These are phyloP conservation scores for Micromesistius poutassou DNA, from an alignment of 2,797 vertebrate species.

Conservation along the genomic window DNA sequence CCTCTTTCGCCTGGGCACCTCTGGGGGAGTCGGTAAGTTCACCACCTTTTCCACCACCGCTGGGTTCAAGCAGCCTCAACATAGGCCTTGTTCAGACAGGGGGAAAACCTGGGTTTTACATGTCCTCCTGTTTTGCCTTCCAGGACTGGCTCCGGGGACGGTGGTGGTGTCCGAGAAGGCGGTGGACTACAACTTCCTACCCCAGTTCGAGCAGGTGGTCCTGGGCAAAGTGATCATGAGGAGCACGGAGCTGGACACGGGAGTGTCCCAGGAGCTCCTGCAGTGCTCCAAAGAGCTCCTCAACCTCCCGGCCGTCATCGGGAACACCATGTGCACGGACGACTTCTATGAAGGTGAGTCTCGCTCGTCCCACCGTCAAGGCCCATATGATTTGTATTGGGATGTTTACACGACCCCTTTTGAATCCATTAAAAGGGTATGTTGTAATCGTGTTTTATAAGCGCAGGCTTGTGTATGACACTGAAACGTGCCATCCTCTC, in stretches of 20 bases:
- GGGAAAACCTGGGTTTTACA: not conserved
- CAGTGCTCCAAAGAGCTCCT: constrained; percentile 75
- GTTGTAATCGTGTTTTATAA: too few species aligned
- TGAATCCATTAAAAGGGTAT: too few species aligned
- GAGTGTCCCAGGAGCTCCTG: constrained; percentile 74
- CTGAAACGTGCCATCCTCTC: constrained; percentile 1
- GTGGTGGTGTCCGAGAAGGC: constrained; percentile 82
- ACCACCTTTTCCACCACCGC: not conserved
- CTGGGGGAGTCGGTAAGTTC: constrained; percentile 81
- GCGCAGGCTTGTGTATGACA: too few species aligned
- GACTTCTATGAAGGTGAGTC: constrained; percentile 87
- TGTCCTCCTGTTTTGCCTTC: not conserved
- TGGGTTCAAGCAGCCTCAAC: too few species aligned
- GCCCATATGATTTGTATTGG: not conserved
- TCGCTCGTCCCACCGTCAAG: not conserved
- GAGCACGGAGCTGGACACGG: constrained; percentile 82
- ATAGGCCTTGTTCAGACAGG: not conserved
- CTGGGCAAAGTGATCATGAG: constrained; percentile 79
- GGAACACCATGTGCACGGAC: constrained; percentile 85
- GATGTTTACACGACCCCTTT: too few species aligned
- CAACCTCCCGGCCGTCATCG: constrained; percentile 71
- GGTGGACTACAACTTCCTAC: constrained; percentile 79
- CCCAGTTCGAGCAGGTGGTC: constrained; percentile 82
- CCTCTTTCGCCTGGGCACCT: constrained; percentile 83
- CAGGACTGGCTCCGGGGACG: constrained; percentile 79